These are phyloP conservation scores for Disparrhopalites patrizii DNA, from an alignment of 2,888 invertebrate species.

Conservation along the genomic window DNA sequence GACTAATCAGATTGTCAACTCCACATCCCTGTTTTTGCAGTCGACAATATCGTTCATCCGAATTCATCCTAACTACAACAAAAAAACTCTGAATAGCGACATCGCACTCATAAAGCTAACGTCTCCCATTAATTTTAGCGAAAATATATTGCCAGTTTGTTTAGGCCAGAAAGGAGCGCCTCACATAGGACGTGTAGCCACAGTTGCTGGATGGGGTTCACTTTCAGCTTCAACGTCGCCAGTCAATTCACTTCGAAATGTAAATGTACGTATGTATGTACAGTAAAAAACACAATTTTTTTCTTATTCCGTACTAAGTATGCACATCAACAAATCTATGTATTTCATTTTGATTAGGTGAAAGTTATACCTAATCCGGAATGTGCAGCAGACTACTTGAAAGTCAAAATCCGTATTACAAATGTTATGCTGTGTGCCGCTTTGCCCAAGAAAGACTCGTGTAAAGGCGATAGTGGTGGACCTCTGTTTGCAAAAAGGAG, in stretches of 20 bases:
- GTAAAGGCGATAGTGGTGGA: conserved; percentile 23
- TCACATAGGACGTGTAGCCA: neutral
- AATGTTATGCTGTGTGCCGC: conserved; percentile 17
- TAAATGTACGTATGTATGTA: conserved; percentile 4
- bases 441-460: conserved; percentile 17
- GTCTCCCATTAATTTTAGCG: conserved; percentile 60
- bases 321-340: no score
- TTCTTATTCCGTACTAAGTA: no score
- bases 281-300: neutral
- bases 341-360: no score
- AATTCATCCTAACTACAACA: conserved; percentile 64
- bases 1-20: conserved; percentile 35
- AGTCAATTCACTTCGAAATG: conserved; percentile 18
- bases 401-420: conserved; percentile 18
- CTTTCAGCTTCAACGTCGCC: neutral
- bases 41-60: conserved; percentile 52
- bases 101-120: conserved; percentile 68
- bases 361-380: conserved; percentile 4
- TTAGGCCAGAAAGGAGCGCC: conserved; percentile 50
- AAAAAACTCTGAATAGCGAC: conserved; percentile 68
- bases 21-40: neutral
- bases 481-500: conserved; percentile 10
- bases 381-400: conserved; percentile 5
- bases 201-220: conserved; percentile 16
- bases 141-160: conserved; percentile 66